A percentile compares a stretch with the other conserved stretches of the same genome.
phyloP scores from a whole-genome alignment of 2,888 invertebrate genomes.

The Unio delphinus region DNA sequence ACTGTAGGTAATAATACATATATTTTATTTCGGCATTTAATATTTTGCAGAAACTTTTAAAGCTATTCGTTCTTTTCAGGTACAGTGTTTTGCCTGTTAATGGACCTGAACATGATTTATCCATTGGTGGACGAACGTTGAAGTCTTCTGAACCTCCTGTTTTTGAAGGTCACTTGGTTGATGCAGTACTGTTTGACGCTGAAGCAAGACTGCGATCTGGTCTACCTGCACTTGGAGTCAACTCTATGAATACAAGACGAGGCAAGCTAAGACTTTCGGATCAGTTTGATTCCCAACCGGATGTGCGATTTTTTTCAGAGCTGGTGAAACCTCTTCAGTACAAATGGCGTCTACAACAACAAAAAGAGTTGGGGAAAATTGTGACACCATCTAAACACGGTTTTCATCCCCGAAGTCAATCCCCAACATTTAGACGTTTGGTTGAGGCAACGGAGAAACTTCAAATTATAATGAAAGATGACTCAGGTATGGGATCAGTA shows the following conservation, averaged over 20 bases:
- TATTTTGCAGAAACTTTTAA: not conserved
- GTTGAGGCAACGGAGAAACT: constrained; percentile 49
- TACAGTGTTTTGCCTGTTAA: constrained; percentile 26
- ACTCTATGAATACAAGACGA: constrained; percentile 23
- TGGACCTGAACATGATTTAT: constrained; percentile 23
- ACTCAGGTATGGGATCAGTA: constrained; percentile 2
- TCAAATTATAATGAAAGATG: constrained; percentile 25
- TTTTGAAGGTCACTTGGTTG: constrained; percentile 30
- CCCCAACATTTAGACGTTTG: constrained; percentile 55
- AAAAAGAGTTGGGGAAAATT: constrained; percentile 35
- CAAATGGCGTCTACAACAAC: constrained; percentile 31
- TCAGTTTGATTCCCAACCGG: constrained; percentile 18
- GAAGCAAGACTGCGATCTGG: constrained; percentile 31
- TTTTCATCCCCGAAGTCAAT: constrained; percentile 51
- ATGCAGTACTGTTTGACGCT: constrained; percentile 29
- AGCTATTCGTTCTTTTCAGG: constrained; percentile 17
- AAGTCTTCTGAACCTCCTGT: constrained; percentile 16
- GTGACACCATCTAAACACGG: constrained; percentile 54
- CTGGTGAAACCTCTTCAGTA: constrained; percentile 48
- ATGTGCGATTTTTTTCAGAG: constrained; percentile 44
- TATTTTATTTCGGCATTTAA: not conserved
- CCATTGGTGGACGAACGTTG: constrained; percentile 12
- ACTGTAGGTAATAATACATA: too few species aligned
- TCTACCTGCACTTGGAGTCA: constrained; percentile 32
- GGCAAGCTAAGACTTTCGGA: constrained; percentile 12